Conservation (phyloP, 2,797 vertebrate genomes). For the Pseudochromis fuscus region DNA sequence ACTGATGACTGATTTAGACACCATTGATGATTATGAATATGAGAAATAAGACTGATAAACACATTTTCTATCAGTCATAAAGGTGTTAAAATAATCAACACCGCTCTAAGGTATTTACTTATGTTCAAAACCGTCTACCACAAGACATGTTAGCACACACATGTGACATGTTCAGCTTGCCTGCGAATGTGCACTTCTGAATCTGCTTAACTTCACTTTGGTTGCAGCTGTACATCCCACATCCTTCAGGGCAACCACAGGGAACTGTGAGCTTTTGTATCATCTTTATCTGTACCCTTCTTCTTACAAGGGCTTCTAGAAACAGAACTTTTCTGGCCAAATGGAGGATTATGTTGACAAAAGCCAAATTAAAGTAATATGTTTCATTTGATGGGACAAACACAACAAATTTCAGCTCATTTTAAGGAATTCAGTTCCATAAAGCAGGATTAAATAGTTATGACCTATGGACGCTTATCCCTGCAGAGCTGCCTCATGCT, state of each 20-base stretch:
- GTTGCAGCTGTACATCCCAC: not conserved
- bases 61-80: not conserved
- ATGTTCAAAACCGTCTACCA: not conserved
- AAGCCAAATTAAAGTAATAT: not conserved
- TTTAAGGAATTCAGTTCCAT: slow-evolving; percentile 3
- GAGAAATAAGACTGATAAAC: not conserved
- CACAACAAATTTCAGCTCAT: not conserved
- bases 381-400: not conserved
- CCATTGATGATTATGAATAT: not conserved
- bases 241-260: not conserved
- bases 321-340: too few species aligned
- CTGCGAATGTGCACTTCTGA: not conserved
- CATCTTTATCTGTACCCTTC: too few species aligned
- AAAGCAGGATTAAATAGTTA: slow-evolving; percentile 11
- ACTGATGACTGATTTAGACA: too few species aligned
- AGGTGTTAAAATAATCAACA: not conserved
- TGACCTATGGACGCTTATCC: not conserved
- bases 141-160: not conserved
- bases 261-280: not conserved
- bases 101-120: not conserved
- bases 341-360: too few species aligned
- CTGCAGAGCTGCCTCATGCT: not conserved
- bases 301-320: too few species aligned
- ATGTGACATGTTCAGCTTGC: not conserved
- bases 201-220: not conserved